Percentiles rank a stretch among this genome's conserved stretches.
These are phyloP conservation scores for Camarhynchus parvulus DNA, from an alignment of 2,113 vertebrate genomes.

Conservation along the genomic window DNA sequence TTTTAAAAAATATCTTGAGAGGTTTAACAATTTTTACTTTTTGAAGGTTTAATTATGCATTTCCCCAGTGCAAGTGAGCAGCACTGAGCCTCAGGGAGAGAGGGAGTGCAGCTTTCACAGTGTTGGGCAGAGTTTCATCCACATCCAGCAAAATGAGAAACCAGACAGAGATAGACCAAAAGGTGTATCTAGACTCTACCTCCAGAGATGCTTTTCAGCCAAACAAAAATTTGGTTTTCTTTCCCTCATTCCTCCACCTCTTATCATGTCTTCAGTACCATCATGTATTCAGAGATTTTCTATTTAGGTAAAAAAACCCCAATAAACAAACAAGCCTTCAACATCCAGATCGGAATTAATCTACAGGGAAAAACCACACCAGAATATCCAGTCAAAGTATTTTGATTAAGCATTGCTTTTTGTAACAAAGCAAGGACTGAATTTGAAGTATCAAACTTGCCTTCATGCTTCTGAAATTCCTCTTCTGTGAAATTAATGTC, in stretches of 20 bases:
- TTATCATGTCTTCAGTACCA: background rate
- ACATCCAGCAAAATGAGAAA: background rate
- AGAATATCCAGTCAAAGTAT: background rate
- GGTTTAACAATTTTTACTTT: background rate
- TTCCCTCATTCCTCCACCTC: background rate
- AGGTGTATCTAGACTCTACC: background rate
- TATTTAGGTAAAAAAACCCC: background rate
- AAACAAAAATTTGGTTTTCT: background rate
- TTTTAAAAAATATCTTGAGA: background rate
- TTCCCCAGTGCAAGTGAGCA: background rate
- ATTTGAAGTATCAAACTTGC: constrained; percentile 70
- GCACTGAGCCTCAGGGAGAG: background rate
- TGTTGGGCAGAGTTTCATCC: background rate
- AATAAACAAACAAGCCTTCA: background rate
- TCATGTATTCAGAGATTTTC: background rate
- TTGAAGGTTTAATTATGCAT: background rate
- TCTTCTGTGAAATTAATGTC: constrained; percentile 85
- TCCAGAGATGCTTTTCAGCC: background rate
- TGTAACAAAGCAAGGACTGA: constrained; percentile 28
- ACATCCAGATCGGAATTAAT: background rate
- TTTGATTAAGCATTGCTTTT: background rate
- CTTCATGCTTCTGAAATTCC: constrained; percentile 86
- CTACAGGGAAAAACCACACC: background rate
- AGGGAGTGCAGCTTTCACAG: background rate
- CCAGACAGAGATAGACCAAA: background rate